phyloP scores from a whole-genome alignment of 2,888 invertebrate genomes.

The Metalampra italica region DNA sequence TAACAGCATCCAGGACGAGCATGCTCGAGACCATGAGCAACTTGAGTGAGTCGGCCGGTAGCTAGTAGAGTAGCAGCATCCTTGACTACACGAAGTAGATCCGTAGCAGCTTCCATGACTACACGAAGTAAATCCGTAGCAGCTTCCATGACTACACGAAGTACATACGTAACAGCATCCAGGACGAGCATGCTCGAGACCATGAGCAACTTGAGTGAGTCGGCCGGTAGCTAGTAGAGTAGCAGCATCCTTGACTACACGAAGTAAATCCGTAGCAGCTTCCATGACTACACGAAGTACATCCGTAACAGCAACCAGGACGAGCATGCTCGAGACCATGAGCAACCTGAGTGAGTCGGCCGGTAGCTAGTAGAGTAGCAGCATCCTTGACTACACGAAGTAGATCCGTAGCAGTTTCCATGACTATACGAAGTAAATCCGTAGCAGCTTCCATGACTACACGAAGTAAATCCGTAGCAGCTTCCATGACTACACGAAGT shows the following conservation, averaged over 20 bases:
- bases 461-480: conserved; percentile 88
- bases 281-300: conserved; percentile 82
- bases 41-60: conserved; percentile 56
- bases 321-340: conserved; percentile 85
- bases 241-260: no score
- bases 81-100: no score
- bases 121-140: conserved; percentile 84
- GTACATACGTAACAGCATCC: conserved; percentile 84
- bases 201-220: conserved; percentile 73
- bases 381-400: no score
- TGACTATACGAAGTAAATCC: conserved; percentile 83
- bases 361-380: not conserved
- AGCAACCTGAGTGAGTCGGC: conserved; percentile 68
- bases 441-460: conserved; percentile 86
- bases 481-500: conserved; percentile 81
- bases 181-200: conserved; percentile 87
- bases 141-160: conserved; percentile 80
- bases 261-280: no score
- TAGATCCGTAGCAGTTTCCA: no score
- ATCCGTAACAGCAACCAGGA: conserved; percentile 88
- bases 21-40: conserved; percentile 83
- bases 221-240: not conserved
- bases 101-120: conserved; percentile 79
- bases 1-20: conserved; percentile 84
- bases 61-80: no score